These are phyloP conservation scores for Uloborus diversus DNA, from an alignment of 1,140 invertebrate species.

Conservation along the genomic window DNA sequence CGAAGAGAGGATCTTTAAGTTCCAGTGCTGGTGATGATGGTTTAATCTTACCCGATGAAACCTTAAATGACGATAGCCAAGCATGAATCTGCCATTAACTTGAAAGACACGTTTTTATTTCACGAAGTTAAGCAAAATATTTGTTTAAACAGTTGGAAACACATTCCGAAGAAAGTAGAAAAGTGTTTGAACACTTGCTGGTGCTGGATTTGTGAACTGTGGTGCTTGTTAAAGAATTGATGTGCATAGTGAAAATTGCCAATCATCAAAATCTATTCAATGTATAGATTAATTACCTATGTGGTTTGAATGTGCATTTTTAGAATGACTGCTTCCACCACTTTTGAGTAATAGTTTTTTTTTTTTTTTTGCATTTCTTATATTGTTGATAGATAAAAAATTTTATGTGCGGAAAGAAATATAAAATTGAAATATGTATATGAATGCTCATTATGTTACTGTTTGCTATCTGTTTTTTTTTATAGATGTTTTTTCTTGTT, in stretches of 20 bases:
- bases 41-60: slow-evolving; percentile 57
- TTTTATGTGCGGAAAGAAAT: slow-evolving; percentile 43
- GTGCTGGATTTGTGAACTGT: slow-evolving; percentile 25
- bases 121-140: background rate
- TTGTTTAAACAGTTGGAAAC: background rate
- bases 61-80: slow-evolving; percentile 58
- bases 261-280: slow-evolving; percentile 11
- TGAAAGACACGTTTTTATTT: background rate
- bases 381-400: slow-evolving; percentile 52
- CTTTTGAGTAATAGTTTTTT: slow-evolving; percentile 32
- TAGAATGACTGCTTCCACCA: background rate
- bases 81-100: slow-evolving; percentile 33
- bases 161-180: background rate
- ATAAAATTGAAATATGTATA: slow-evolving; percentile 33
- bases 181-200: background rate
- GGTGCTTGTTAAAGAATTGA: background rate
- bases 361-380: slow-evolving; percentile 49
- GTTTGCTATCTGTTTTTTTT: slow-evolving; percentile 49
- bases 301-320: slow-evolving; percentile 5
- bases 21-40: slow-evolving; percentile 59
- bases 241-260: background rate
- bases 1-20: slow-evolving; percentile 59
- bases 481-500: slow-evolving; percentile 41
- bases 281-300: slow-evolving; percentile 5
- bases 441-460: slow-evolving; percentile 50